Conservation (phyloP, 37 sponge, comb jelly and placozoan species). For the Diacarnus erythraeanus region DNA sequence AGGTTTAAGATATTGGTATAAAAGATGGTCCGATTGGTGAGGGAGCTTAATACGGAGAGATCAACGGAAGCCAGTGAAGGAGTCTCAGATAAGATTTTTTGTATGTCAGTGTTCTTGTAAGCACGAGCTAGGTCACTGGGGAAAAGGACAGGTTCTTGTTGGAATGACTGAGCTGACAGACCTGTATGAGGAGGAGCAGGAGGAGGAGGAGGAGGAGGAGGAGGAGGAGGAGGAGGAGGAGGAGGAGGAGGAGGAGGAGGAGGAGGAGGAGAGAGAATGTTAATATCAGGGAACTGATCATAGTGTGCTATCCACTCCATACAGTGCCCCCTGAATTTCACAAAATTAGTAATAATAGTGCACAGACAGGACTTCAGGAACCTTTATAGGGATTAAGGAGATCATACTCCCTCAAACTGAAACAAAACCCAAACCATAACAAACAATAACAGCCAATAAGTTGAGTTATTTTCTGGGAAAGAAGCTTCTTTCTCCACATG, state of each 20-base stretch:
- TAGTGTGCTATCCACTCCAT: no score
- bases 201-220: neutral
- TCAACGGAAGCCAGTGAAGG: constrained; percentile 38
- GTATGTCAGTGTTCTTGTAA: constrained; percentile 33
- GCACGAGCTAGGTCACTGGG: constrained; percentile 22
- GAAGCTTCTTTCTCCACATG: no score
- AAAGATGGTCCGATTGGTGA: constrained; percentile 58
- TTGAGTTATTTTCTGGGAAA: no score
- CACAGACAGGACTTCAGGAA: no score
- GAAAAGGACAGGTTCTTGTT: constrained; percentile 24
- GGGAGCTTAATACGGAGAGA: constrained; percentile 35
- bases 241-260: constrained; percentile 9
- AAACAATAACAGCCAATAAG: no score
- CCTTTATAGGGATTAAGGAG: no score
- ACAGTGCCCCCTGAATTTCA: no score
- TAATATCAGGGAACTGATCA: no score
- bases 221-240: neutral
- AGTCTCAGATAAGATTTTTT: constrained; percentile 32
- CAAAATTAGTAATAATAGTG: no score
- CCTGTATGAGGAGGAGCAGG: neutral
- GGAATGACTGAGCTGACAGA: neutral
- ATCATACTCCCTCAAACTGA: no score
- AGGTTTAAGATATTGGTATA: constrained; percentile 76
- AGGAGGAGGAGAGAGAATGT: neutral
- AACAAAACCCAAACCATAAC: no score